A percentile compares a stretch with the other conserved stretches of the same genome.
Evolutionary conservation across 2,888 invertebrate species (phyloP).

Genomic region (Eurois occulta): DNA sequence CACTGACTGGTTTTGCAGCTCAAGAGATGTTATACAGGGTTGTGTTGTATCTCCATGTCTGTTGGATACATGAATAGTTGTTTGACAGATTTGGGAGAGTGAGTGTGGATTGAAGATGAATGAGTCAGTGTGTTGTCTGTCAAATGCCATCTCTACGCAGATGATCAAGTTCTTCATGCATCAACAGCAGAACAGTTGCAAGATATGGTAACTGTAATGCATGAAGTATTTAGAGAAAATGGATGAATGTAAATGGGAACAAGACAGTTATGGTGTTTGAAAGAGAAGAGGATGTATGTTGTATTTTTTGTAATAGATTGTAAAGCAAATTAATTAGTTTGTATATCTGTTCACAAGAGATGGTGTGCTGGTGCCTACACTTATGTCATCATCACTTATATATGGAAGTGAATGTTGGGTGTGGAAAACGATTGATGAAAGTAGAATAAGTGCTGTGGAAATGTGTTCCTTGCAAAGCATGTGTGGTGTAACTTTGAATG

Average conservation of each 20-base stretch:
- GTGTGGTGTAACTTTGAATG: too few relatives aligned
- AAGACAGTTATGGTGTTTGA: too few relatives aligned
- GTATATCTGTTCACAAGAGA: neutral
- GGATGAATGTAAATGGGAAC: too few relatives aligned
- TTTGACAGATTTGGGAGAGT: neutral
- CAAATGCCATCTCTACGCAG: neutral
- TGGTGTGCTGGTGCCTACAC: too few relatives aligned
- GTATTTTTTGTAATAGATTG: too few relatives aligned
- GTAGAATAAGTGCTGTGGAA: too few relatives aligned
- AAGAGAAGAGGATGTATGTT: too few relatives aligned
- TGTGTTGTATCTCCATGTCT: neutral
- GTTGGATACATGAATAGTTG: neutral
- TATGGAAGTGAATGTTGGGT: too few relatives aligned
- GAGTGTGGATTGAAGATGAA: neutral
- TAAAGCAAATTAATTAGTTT: neutral
- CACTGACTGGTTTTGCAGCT: neutral
- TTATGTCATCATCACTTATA: too few relatives aligned
- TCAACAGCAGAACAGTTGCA: neutral
- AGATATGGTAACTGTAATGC: neutral
- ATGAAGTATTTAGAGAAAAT: too few relatives aligned
- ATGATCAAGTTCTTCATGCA: neutral
- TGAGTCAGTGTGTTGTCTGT: neutral
- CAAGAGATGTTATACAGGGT: neutral
- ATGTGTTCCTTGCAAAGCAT: neutral
- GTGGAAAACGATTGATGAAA: too few relatives aligned